Conservation (phyloP, 1,140 invertebrate species). For the Drosophila erecta region DNA sequence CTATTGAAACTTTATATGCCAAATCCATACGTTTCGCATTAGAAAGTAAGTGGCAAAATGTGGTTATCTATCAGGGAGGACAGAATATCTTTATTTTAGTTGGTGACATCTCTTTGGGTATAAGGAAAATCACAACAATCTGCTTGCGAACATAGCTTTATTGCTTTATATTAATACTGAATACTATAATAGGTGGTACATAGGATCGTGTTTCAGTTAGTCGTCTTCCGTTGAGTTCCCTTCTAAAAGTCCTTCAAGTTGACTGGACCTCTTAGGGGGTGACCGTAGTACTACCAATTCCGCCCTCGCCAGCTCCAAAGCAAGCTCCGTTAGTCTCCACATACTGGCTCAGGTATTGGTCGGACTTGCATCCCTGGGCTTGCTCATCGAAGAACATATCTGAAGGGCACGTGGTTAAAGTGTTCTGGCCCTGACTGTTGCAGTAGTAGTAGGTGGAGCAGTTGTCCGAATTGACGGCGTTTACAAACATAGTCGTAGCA, state of each 20-base stretch:
- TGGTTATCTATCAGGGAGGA: too few species aligned
- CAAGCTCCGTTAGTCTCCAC: slow-evolving; percentile 24
- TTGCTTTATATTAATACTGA: slow-evolving; percentile 25
- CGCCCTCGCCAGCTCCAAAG: neutral
- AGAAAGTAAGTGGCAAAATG: too few species aligned
- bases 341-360: accelerated
- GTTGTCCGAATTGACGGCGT: slow-evolving; percentile 21
- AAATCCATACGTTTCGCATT: too few species aligned
- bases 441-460: slow-evolving; percentile 54
- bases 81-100: too few species aligned
- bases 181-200: slow-evolving; percentile 28
- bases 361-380: slow-evolving; percentile 15
- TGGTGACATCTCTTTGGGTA: too few species aligned
- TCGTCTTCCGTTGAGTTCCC: slow-evolving; percentile 6
- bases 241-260: neutral
- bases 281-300: too few species aligned
- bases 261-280: neutral
- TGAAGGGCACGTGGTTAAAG: accelerated
- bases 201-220: slow-evolving; percentile 8
- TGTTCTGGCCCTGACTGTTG: slow-evolving; percentile 3
- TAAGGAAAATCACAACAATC: too few species aligned
- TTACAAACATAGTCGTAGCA: slow-evolving; percentile 16
- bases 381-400: slow-evolving; percentile 35
- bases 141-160: slow-evolving; percentile 5
- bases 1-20: too few species aligned